Evolutionary conservation across 2,888 invertebrate genomes (phyloP), one percentile per base, ranked within the genome.

Genomic region (Leucoma salicis): DNA sequence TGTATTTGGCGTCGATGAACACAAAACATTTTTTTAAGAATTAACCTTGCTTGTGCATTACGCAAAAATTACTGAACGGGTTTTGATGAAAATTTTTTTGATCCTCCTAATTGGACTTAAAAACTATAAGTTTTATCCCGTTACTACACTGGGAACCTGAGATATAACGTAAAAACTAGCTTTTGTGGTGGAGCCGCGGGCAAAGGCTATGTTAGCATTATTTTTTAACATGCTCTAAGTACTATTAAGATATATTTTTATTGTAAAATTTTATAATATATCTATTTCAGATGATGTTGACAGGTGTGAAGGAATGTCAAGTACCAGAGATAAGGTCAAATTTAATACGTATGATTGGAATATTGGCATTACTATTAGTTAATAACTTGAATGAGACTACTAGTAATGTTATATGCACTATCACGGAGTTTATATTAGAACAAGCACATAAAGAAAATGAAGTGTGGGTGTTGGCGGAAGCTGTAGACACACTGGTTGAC

Each of bases 401-500:
- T 12, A 65, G 75, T 1, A 77, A 74, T 33, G 82, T 86, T 2
- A 80, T 84, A 56, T 75, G 77, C 35, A 72, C 74, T 3, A 91
- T 93, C 33, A 88, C 92, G 0, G 82, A 90, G 25, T 94, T 93
- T 66, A 89, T 95, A 55, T 58, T 94, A 28, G 92, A 93, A 21
- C 90, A 92, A 46, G 82, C 87, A 1, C 84, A 81, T n/a, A 90
- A 91, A 58, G 94, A 94, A 64, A 77, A 83, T 13, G 92, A 94
- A 49, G 91, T 94, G 5, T 94, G 94, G 93, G 92, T 95, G 3
- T 81, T 93, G 24, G 94, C 95, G 0, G 95, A 95, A 82, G 92
- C 94, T 2, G 70, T 95, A 27, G 95, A 95, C 67, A 92, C 94
- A 0, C 67, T 95, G 15, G 94, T 95, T 78, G 95, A 95, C 68